Evolutionary conservation across 2,113 vertebrate genomes (phyloP), one percentile per base, ranked within the genome.

Genomic region (Rallus limicola): DNA sequence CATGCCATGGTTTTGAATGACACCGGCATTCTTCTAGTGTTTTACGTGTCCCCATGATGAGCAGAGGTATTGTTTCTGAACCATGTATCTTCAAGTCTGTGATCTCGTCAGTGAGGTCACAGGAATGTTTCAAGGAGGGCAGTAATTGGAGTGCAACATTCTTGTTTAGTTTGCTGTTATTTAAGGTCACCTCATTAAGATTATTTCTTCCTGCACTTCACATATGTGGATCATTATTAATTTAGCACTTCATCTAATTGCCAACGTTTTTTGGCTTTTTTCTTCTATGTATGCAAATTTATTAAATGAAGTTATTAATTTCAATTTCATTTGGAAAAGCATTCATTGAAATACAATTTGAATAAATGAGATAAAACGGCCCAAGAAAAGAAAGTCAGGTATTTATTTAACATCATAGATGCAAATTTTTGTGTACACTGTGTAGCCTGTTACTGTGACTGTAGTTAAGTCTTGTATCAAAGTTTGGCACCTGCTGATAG

Each of bases 391-490:
- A 64, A 33, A 60, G 20, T 38, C 33, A 82, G 20, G 44, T 26
- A 38, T 58, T 75, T 60, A 76, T 42, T 69, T 34, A 33, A 63
- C 16, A 2, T 65, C 59, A 29, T 48, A 50, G 52, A 36, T 75
- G 36, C 50, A 77, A 7, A 44, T 69, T 48, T 52, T 34, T 31
- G 3, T 55, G 36, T 10, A 13, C 0, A 0, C 23, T 60, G 5
- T 19, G 56, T 67, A 72, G 58, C 48, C 14, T 82, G 29, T 53
- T 82, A 13, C 6, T 2, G 3, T 25, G 17, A 67, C 59, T 77
- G 8, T 29, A 58, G 38, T 44, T 68, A 71, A n/a, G 48, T 42
- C 36, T 52, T 46, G 16, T 21, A 17, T 14, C 18, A 19, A 38
- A 28, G 34, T 59, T 58, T 56, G 38, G 38, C 55, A 31, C 58